A percentile compares a stretch with the other conserved stretches of the same genome.
Conservation (phyloP, 2,797 vertebrate species). For the Oreortyx pictus region DNA sequence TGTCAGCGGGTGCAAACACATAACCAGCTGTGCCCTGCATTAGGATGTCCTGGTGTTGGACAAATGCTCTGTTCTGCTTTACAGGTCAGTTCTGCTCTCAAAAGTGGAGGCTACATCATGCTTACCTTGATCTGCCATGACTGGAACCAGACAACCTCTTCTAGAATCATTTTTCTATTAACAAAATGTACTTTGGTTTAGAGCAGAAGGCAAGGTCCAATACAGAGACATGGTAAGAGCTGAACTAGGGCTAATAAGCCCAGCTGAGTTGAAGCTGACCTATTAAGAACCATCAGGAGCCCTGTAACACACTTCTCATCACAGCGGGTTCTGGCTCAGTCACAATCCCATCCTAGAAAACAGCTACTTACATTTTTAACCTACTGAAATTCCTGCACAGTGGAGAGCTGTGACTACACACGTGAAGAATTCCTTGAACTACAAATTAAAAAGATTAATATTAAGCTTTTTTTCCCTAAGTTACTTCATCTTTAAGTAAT, state of each 20-base stretch:
- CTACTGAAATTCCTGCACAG: no score
- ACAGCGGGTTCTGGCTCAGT: background rate
- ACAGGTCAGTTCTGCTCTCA: background rate
- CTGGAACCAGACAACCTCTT: background rate
- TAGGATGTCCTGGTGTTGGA: background rate
- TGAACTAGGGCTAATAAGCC: background rate
- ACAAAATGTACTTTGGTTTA: no score
- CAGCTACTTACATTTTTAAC: background rate
- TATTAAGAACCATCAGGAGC: background rate
- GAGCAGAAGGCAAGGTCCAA: background rate
- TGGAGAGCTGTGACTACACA: background rate
- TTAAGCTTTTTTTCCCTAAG: background rate
- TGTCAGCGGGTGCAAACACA: no score
- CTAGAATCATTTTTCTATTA: background rate
- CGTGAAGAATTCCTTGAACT: background rate
- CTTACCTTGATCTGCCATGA: background rate
- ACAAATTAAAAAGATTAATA: background rate
- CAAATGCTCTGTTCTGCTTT: background rate
- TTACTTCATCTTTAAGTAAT: background rate
- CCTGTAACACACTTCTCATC: background rate
- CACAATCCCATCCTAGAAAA: background rate
- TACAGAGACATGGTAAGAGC: background rate
- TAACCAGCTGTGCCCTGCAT: background rate
- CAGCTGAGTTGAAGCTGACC: background rate
- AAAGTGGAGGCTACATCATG: no score